Base-by-base conservation (phyloP, 1,140 invertebrate species). In the Globodera rostochiensis region DNA sequence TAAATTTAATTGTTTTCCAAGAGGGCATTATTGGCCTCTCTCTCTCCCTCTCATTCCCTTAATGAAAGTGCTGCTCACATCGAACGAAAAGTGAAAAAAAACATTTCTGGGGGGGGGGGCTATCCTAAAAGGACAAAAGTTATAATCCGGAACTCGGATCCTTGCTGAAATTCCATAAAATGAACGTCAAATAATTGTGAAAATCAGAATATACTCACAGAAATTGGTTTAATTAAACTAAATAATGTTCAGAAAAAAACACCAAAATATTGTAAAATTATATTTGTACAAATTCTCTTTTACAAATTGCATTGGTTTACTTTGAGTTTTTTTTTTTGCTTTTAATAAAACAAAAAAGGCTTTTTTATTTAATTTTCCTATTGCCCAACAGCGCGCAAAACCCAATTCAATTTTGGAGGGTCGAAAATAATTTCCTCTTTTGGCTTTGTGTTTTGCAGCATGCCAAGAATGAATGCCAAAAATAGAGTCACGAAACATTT, bases 1-100 rank as follows among this genome's bases (percentile, higher is more conserved):
- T 71, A 71, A 71, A 71, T 71, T 71, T 71, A 71, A 71, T 71
- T 71, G 69, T 71, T 71, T 71, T 71, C 13, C 69, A 47, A 71
- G 69, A 11, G 69, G n/a, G 50, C 50, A n/a, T n/a, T n/a, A 50
- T 50, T 50, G 50, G 50, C 50, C 57, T 19, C 57, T 13, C 57
- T 36, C 25, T 36, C 25, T 36, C 25, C 0, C 2, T n/a, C n/a
- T 15, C 57, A 60, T 11, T 15, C 1, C 57, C 9, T 60, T 60
- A 60, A 60, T 60, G 57, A 60, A 60, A 60, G 57, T 60, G 9
- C 5, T 15, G 6, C 50, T 50, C 11, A 50, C 50, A 50, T 50
- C 50, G 50, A 50, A 50, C 11, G 11, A 13, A 60, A 13, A 1
- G 15, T 6, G 19, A 60, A 19, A 60, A 60, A 15, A 60, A 60